Evolutionary conservation across 2,113 vertebrate species (phyloP).

Genomic region (Apistogramma diplotaenia): DNA sequence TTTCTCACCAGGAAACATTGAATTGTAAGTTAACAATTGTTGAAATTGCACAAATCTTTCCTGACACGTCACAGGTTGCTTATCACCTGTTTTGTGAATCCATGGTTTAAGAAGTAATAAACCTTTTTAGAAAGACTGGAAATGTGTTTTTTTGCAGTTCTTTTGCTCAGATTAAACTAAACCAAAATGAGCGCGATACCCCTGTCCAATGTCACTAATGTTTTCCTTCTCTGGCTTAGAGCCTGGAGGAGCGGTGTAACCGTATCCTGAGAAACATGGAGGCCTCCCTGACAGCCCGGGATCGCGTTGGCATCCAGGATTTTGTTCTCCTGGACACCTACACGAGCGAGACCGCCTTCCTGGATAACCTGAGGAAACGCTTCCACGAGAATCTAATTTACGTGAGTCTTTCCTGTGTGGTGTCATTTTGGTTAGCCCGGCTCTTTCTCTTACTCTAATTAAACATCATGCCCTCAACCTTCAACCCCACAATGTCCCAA

Average conservation of each 20-base stretch:
- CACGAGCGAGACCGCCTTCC: constrained; percentile 89
- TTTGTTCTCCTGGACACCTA: constrained; percentile 91
- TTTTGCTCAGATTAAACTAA: neutral
- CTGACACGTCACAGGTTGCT: neutral
- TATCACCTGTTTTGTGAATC: neutral
- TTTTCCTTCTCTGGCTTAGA: constrained; percentile 67
- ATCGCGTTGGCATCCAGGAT: constrained; percentile 93
- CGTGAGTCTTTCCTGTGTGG: constrained; percentile 70
- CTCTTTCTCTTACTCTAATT: constrained; percentile 22
- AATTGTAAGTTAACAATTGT: neutral
- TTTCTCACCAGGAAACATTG: neutral
- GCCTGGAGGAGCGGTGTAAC: constrained; percentile 80
- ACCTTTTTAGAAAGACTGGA: too few relatives aligned
- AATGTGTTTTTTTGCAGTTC: neutral
- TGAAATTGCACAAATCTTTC: too few relatives aligned
- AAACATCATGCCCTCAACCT: constrained; percentile 29
- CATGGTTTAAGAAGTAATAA: neutral
- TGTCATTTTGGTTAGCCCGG: neutral
- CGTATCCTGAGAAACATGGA: constrained; percentile 85
- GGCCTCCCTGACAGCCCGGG: constrained; percentile 87
- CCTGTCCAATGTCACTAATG: neutral
- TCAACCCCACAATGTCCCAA: constrained; percentile 6
- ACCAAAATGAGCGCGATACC: neutral
- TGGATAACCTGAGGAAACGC: constrained; percentile 91
- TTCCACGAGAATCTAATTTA: constrained; percentile 96